Evolutionary conservation across 1,140 invertebrate species (phyloP).

Genomic region (Drosophila kohkoa): DNA sequence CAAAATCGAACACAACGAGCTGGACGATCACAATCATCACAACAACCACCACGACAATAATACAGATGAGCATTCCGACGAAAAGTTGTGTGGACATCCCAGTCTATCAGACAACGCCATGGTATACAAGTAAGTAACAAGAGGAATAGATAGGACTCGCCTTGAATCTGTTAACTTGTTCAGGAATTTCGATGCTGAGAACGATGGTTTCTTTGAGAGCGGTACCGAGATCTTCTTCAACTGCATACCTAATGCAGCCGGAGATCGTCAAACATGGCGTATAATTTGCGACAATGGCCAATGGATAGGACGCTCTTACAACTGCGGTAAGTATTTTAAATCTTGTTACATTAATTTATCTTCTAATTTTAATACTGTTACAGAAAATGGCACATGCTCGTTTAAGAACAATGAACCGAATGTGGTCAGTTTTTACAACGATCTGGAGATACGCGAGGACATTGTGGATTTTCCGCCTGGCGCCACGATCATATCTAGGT

Average conservation of each 20-base stretch:
- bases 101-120: slow-evolving; percentile 73
- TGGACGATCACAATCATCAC: slow-evolving; percentile 81
- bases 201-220: slow-evolving; percentile 88
- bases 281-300: slow-evolving; percentile 93
- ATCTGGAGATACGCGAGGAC: slow-evolving; percentile 90
- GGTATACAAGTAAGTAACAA: slow-evolving; percentile 73
- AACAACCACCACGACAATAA: slow-evolving; percentile 61
- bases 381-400: slow-evolving; percentile 90
- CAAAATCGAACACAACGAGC: slow-evolving; percentile 78
- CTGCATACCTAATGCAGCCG: slow-evolving; percentile 91
- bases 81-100: slow-evolving; percentile 79
- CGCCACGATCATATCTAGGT: slow-evolving; percentile 89
- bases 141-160: not conserved
- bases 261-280: slow-evolving; percentile 92
- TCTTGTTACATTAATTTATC: not conserved
- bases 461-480: slow-evolving; percentile 91
- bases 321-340: slow-evolving; percentile 87
- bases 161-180: not conserved
- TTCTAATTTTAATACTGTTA: not conserved
- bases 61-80: slow-evolving; percentile 79
- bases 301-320: slow-evolving; percentile 92
- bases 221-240: slow-evolving; percentile 93
- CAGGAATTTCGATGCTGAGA: slow-evolving; percentile 77
- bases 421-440: slow-evolving; percentile 92
- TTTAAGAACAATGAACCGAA: slow-evolving; percentile 91